Percentiles rank a stretch among this genome's conserved stretches.
These are phyloP conservation scores for Lipophrys pholis DNA, from an alignment of 2,113 vertebrate species.

Conservation along the genomic window DNA sequence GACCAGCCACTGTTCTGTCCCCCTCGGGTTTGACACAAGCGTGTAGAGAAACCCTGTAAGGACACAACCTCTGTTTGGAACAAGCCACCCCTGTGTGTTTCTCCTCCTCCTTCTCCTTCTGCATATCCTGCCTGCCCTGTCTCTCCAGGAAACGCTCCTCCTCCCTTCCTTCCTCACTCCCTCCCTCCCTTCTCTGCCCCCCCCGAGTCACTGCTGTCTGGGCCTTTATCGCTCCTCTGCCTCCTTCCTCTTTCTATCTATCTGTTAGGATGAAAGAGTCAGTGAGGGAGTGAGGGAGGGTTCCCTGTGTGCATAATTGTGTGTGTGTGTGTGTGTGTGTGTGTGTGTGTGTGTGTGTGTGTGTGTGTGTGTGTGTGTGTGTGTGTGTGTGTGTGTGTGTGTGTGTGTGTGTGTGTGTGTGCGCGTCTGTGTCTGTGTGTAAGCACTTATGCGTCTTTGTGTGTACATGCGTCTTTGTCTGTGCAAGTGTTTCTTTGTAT, in stretches of 20 bases:
- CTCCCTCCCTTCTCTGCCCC: slow-evolving; percentile 35
- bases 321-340: slow-evolving; percentile 28
- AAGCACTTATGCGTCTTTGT: slow-evolving; percentile 54
- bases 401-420: slow-evolving; percentile 54
- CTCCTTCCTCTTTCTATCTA: slow-evolving; percentile 74
- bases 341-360: slow-evolving; percentile 60
- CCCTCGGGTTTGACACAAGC: slow-evolving; percentile 60
- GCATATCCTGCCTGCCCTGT: slow-evolving; percentile 79
- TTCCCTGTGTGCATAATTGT: slow-evolving; percentile 51
- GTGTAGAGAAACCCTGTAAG: slow-evolving; percentile 68
- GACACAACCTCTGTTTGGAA: slow-evolving; percentile 75
- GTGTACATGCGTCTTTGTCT: slow-evolving; percentile 72
- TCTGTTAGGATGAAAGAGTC: slow-evolving; percentile 74
- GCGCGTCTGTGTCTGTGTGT: slow-evolving; percentile 48
- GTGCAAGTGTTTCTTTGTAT: slow-evolving; percentile 73
- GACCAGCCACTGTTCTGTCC: slow-evolving; percentile 50
- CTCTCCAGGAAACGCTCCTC: slow-evolving; percentile 80
- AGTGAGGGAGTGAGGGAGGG: slow-evolving; percentile 55
- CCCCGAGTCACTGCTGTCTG: slow-evolving; percentile 61
- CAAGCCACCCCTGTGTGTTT: slow-evolving; percentile 76
- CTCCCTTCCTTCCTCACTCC: slow-evolving; percentile 72
- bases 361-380: slow-evolving; percentile 59
- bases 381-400: slow-evolving; percentile 41
- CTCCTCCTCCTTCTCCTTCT: slow-evolving; percentile 66
- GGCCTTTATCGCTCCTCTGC: slow-evolving; percentile 69